Evolutionary conservation across 2,113 vertebrate genomes (phyloP).

Genomic region (Atlantisia rogersi): DNA sequence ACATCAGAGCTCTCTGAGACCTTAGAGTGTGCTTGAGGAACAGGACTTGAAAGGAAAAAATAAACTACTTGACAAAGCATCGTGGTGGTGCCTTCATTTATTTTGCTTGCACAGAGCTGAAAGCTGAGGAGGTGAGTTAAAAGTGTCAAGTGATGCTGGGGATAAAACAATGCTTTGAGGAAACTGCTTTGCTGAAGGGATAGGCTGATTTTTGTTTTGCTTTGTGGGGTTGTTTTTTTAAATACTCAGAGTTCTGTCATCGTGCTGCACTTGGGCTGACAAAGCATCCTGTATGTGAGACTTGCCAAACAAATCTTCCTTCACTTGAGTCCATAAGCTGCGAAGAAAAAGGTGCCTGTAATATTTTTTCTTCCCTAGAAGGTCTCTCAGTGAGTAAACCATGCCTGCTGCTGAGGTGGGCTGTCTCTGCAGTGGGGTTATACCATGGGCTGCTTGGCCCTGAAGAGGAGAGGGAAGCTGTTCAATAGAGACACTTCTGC

Average conservation of each 20-base stretch:
- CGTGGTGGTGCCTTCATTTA: not conserved
- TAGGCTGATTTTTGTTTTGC: no score
- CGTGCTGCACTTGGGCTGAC: not conserved
- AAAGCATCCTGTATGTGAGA: fast-evolving
- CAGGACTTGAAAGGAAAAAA: not conserved
- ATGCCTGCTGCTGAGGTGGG: not conserved
- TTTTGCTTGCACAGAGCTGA: not conserved
- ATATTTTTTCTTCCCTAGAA: not conserved
- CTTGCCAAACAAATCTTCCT: not conserved
- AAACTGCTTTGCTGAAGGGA: not conserved
- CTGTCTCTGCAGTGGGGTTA: not conserved
- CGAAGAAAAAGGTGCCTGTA: not conserved
- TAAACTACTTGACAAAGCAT: not conserved
- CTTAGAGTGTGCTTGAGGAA: not conserved
- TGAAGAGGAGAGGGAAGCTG: not conserved
- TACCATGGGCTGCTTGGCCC: not conserved
- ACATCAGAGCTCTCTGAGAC: fast-evolving
- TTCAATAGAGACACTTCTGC: not conserved
- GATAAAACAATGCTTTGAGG: not conserved
- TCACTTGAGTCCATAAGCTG: not conserved
- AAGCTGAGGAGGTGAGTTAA: not conserved
- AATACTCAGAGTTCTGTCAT: not conserved
- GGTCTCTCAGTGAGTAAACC: not conserved
- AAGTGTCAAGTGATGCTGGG: not conserved
- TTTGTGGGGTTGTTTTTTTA: not conserved